Evolutionary conservation across 2,797 vertebrate genomes (phyloP).

Genomic region (Labroides dimidiatus): DNA sequence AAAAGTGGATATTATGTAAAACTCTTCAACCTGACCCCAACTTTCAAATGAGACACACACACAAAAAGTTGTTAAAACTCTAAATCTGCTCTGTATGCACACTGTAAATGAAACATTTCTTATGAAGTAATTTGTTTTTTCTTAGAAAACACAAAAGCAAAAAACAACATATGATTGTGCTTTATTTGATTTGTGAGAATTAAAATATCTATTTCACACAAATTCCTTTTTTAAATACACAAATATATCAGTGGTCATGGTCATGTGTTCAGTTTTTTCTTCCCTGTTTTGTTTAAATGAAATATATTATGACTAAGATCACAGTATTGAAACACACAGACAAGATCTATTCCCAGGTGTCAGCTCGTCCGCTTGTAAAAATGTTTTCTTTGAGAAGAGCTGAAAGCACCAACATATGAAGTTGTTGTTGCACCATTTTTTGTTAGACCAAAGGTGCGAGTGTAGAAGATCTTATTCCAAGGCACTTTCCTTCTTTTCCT

Average conservation of each 20-base stretch:
- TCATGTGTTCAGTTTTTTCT: conserved; percentile 56
- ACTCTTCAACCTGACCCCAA: too few species aligned
- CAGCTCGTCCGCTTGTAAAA: conserved; percentile 72
- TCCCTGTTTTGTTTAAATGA: conserved; percentile 64
- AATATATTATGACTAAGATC: conserved; percentile 73
- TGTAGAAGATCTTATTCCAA: conserved; percentile 81
- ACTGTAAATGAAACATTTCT: background rate
- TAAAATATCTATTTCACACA: conserved; percentile 73
- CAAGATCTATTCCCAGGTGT: conserved; percentile 62
- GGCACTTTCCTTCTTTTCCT: conserved; percentile 83
- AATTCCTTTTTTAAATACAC: conserved; percentile 73
- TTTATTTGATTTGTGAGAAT: conserved; percentile 81
- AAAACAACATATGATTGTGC: conserved; percentile 76
- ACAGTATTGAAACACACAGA: conserved; percentile 78
- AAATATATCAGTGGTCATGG: conserved; percentile 78
- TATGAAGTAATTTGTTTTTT: conserved; percentile 18
- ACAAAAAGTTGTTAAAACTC: too few species aligned
- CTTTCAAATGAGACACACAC: too few species aligned
- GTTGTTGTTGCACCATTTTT: conserved; percentile 68
- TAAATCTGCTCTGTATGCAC: conserved; percentile 26
- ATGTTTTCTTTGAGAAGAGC: conserved; percentile 78
- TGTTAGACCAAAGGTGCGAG: conserved; percentile 65
- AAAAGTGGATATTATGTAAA: too few species aligned
- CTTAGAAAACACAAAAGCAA: conserved; percentile 37
- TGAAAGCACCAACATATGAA: conserved; percentile 80